Evolutionary conservation across 2,888 invertebrate genomes (phyloP).

Genomic region (Tridacna gigas): DNA sequence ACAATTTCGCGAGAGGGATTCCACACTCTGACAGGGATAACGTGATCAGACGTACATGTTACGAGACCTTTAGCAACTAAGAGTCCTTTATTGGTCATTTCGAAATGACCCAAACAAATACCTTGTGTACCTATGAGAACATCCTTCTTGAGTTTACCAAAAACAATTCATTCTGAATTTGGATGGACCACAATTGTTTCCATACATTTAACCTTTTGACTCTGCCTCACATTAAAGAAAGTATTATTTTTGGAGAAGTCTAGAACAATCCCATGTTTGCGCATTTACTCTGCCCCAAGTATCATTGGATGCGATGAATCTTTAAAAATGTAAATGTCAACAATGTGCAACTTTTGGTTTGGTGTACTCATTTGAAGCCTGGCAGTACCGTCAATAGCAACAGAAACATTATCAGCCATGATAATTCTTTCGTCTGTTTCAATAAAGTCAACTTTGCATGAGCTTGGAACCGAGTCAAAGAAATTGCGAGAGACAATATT

Average conservation of each 20-base stretch:
- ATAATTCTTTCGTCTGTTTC: slow-evolving; percentile 13
- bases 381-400: slow-evolving; percentile 40
- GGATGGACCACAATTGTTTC: slow-evolving; percentile 18
- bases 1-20: slow-evolving; percentile 40
- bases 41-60: slow-evolving; percentile 25
- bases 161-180: slow-evolving; percentile 42
- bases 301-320: slow-evolving; percentile 45
- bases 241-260: slow-evolving; percentile 30
- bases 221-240: slow-evolving; percentile 21
- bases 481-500: slow-evolving; percentile 32
- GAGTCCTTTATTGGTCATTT: slow-evolving; percentile 38
- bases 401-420: slow-evolving; percentile 28
- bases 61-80: slow-evolving; percentile 38
- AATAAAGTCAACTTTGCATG: not conserved
- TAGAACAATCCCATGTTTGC: slow-evolving; percentile 18
- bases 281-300: slow-evolving; percentile 44
- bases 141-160: slow-evolving; percentile 21
- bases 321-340: slow-evolving; percentile 15
- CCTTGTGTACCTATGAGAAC: slow-evolving; percentile 40
- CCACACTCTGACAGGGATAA: slow-evolving; percentile 40
- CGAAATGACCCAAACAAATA: slow-evolving; percentile 32
- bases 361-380: slow-evolving; percentile 12
- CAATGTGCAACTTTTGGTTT: not conserved
- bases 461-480: slow-evolving; percentile 25
- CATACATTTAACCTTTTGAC: slow-evolving; percentile 34